These are phyloP conservation scores for Acronicta aceris DNA, from an alignment of 2,888 invertebrate genomes.

Conservation along the genomic window DNA sequence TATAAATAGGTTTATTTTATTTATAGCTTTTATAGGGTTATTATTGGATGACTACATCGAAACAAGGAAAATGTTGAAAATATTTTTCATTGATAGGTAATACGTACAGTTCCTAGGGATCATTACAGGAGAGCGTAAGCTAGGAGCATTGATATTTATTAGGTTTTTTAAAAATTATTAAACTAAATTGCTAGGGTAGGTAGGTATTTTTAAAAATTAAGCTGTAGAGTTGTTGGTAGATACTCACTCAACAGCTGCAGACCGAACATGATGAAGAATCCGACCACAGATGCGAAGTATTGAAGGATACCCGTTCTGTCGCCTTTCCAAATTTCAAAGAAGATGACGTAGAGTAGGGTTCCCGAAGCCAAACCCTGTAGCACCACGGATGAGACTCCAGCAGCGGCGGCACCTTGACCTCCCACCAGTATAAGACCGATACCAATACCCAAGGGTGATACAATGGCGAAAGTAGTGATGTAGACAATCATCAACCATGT, in stretches of 20 bases:
- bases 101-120: too few species aligned
- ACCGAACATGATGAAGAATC: slow-evolving; percentile 93
- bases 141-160: too few species aligned
- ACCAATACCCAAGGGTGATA: slow-evolving; percentile 94
- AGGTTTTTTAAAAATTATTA: too few species aligned
- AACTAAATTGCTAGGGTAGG: too few species aligned
- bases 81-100: too few species aligned
- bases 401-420: slow-evolving; percentile 87
- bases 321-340: slow-evolving; percentile 95
- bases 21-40: not conserved
- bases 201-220: too few species aligned
- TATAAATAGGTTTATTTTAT: slow-evolving; percentile 6
- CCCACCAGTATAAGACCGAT: slow-evolving; percentile 92
- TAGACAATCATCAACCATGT: slow-evolving; percentile 90
- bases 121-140: too few species aligned
- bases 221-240: not conserved
- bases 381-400: slow-evolving; percentile 90
- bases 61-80: not conserved
- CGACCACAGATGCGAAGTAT: slow-evolving; percentile 91
- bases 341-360: slow-evolving; percentile 98
- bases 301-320: slow-evolving; percentile 90
- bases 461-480: slow-evolving; percentile 93
- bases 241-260: slow-evolving; percentile 90
- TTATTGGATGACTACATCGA: not conserved
- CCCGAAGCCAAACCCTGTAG: slow-evolving; percentile 97